phyloP scores from a whole-genome alignment of 1,140 invertebrate genomes.

The Trachymyrmex septentrionalis region DNA sequence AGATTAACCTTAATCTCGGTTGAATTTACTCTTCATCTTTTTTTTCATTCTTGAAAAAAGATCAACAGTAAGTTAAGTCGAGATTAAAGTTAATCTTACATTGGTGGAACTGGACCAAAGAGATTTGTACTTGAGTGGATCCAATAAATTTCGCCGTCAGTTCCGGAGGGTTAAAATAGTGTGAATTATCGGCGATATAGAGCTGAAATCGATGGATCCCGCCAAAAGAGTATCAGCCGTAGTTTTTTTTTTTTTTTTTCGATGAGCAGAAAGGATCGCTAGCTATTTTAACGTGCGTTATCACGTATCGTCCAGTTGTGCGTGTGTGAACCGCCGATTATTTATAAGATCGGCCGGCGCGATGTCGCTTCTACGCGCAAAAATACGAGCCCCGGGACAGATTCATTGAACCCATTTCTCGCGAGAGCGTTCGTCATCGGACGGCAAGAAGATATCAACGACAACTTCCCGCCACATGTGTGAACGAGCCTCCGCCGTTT shows the following conservation, averaged over 20 bases:
- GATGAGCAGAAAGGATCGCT: not conserved
- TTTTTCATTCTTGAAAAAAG: too few species aligned
- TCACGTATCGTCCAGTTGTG: slow-evolving; percentile 5
- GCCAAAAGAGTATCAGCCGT: not conserved
- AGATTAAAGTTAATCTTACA: too few species aligned
- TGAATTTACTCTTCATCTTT: too few species aligned
- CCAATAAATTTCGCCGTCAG: too few species aligned
- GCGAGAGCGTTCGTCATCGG: slow-evolving; percentile 65
- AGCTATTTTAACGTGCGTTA: not conserved
- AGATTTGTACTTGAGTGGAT: too few species aligned
- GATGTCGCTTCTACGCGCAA: slow-evolving; percentile 42
- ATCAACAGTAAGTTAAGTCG: too few species aligned
- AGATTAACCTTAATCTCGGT: too few species aligned
- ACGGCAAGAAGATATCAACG: slow-evolving; percentile 75
- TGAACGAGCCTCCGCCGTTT: not conserved
- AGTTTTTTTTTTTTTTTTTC: not conserved
- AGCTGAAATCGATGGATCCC: not conserved
- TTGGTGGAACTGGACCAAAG: too few species aligned
- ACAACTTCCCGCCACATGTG: slow-evolving; percentile 81
- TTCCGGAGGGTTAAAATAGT: too few species aligned
- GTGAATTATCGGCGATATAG: too few species aligned
- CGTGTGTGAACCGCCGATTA: slow-evolving; percentile 27
- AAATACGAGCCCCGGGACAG: slow-evolving; percentile 57
- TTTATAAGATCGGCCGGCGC: slow-evolving; percentile 60
- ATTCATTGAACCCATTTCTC: slow-evolving; percentile 76